A percentile compares a stretch with the other conserved stretches of the same genome.
These are phyloP conservation scores for Mythimna loreyi DNA, from an alignment of 2,888 invertebrate species.

Conservation along the genomic window DNA sequence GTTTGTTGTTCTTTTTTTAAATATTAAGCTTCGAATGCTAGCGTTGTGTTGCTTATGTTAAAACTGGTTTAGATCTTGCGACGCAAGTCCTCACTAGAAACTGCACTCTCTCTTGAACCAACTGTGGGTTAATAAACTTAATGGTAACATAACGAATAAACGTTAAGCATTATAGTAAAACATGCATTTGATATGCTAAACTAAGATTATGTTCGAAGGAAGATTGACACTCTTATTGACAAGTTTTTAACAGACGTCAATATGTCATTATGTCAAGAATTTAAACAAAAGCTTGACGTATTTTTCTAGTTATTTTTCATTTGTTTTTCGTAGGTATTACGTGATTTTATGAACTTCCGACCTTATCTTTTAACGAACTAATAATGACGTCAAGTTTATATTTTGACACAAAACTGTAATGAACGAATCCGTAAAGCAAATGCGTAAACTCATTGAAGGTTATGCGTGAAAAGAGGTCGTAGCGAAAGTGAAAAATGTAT, in stretches of 20 bases:
- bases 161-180: constrained; percentile 33
- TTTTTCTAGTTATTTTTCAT: constrained; percentile 6
- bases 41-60: constrained; percentile 37
- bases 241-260: too few relatives aligned
- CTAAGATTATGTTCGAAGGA: constrained; percentile 3
- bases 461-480: constrained; percentile 38
- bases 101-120: constrained; percentile 69
- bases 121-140: constrained; percentile 62
- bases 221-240: constrained; percentile 4
- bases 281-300: background rate
- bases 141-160: constrained; percentile 48
- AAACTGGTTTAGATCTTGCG: constrained; percentile 69
- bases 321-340: constrained; percentile 28
- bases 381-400: constrained; percentile 37
- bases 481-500: constrained; percentile 32
- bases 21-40: constrained; percentile 19
- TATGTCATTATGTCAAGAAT: background rate
- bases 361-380: constrained; percentile 42
- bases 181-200: constrained; percentile 9
- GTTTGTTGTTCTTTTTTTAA: constrained; percentile 17
- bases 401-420: constrained; percentile 46
- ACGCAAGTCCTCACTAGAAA: constrained; percentile 64
- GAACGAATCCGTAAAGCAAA: constrained; percentile 19
- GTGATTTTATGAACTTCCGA: constrained; percentile 36
- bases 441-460: constrained; percentile 43